phyloP scores from a whole-genome alignment of 2,797 vertebrate species.

The Xerus rutilus region DNA sequence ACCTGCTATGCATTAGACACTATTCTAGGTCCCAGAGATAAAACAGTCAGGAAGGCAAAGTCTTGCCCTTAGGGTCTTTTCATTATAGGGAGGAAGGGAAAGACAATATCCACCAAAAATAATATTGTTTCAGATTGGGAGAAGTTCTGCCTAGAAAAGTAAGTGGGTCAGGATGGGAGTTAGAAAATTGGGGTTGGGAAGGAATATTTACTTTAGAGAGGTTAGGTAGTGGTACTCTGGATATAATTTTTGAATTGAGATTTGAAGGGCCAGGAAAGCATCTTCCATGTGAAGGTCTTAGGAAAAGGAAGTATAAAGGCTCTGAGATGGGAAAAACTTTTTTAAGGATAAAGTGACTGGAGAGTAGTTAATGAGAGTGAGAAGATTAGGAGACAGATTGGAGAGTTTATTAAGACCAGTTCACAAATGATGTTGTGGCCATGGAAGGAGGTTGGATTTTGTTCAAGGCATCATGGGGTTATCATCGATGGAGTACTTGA shows the following conservation, averaged over 20 bases:
- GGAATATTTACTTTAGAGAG: background rate
- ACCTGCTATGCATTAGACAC: background rate
- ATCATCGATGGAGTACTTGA: background rate
- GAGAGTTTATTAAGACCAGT: background rate
- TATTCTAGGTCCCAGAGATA: background rate
- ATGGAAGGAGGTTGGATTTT: background rate
- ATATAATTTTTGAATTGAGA: background rate
- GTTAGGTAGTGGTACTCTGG: background rate
- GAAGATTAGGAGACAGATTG: background rate
- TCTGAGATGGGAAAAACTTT: background rate
- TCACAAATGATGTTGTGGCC: background rate
- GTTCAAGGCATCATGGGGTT: background rate
- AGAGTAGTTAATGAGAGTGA: background rate
- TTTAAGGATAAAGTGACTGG: background rate
- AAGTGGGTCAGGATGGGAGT: background rate
- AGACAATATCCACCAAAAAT: background rate
- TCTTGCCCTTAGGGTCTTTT: background rate
- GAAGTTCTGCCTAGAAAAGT: background rate
- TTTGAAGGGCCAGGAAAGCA: background rate
- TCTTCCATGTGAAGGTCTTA: background rate
- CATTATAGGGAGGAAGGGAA: background rate
- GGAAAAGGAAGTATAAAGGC: background rate
- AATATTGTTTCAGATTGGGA: background rate
- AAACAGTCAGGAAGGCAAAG: background rate
- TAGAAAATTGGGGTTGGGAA: background rate